Conservation (phyloP, 2,797 vertebrate species). For the Coregonus ussuriensis region DNA sequence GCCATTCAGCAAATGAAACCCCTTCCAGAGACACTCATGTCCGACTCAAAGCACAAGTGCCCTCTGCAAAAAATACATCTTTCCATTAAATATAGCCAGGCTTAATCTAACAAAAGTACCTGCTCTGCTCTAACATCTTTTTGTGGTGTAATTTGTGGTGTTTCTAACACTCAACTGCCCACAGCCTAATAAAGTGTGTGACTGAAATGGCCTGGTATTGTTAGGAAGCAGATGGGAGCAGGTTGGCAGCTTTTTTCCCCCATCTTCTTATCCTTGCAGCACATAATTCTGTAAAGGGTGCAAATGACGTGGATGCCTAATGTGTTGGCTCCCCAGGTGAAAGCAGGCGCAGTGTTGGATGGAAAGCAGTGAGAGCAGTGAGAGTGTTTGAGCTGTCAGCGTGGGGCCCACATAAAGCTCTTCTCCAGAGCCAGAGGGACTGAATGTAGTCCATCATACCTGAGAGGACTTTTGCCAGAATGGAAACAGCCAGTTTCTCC, state of each 20-base stretch:
- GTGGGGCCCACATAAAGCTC: slow-evolving; percentile 35
- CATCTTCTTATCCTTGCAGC: slow-evolving; percentile 13
- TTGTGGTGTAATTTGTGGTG: slow-evolving; percentile 1
- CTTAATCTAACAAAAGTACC: slow-evolving; percentile 20
- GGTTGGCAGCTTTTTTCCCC: slow-evolving; percentile 29
- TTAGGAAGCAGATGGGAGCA: slow-evolving; percentile 26
- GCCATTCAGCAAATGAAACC: slow-evolving; percentile 36
- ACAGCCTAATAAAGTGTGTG: background rate
- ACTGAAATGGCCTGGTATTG: slow-evolving; percentile 10
- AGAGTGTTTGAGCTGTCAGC: slow-evolving; percentile 17
- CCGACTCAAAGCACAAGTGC: slow-evolving; percentile 43
- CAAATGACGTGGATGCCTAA: slow-evolving; percentile 23
- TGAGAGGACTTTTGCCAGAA: slow-evolving; percentile 1
- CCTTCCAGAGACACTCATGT: slow-evolving; percentile 38
- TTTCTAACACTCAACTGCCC: background rate
- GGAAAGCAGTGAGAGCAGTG: slow-evolving; percentile 4
- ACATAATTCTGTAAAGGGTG: slow-evolving; percentile 37
- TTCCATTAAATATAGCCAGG: slow-evolving; percentile 7
- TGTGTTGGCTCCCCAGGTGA: slow-evolving; percentile 30
- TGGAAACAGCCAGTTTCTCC: slow-evolving; percentile 3
- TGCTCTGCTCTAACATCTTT: slow-evolving; percentile 10
- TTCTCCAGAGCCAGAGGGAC: background rate
- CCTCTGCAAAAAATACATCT: slow-evolving; percentile 11
- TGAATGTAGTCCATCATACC: slow-evolving; percentile 9
- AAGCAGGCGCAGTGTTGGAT: slow-evolving; percentile 4